Evolutionary conservation across 2,888 invertebrate species (phyloP), one percentile per base, ranked within the genome.

Genomic region (Prionchulus punctatus): DNA sequence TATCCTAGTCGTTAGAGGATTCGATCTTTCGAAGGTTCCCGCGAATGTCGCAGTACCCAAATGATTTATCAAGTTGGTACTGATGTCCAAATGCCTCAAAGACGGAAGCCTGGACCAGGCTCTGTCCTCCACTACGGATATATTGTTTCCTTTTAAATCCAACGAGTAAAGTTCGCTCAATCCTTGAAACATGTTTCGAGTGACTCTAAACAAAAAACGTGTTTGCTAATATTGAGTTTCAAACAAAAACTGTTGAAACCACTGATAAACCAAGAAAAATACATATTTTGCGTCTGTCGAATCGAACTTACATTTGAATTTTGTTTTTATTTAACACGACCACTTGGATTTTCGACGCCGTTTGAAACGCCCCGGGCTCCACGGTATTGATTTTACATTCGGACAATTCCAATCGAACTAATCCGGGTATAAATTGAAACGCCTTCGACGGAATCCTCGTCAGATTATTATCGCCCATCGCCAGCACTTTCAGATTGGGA

Each of bases 381-480:
- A 69, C 68, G 2, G 67, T 66, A 51, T 67, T 66, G 30, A 70
- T 65, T 21, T 68, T 68, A 2, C 67, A 68, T 56, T 69, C 70
- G 3, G 66, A 65, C 68, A 69, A 69, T 57, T 69, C 70, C 56
- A 69, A 60, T 31, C 70, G 66, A 42, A 70, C 67, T 56, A 69
- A 57, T 54, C 63, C 59, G 12, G 66, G 68, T 50, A 66, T 66
- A 59, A 68, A 15, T 63, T 62, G 60, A 58, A 69, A 69, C 15
- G 69, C 69, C 54, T 70, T 65, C n/a, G 62, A 58, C 2, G 68
- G 69, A 21, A 69, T 66, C 25, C 66, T 65, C 3, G 64, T 62
- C 53, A 69, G 70, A n/a, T 68, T 67, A 0, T 68, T 69, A 55
- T 70, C 68, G 56, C 69, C 69, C 43, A 69, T 68, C 27, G 69